These are phyloP conservation scores for Montipora cactus DNA, from an alignment of 64 coral and sea anemone genomes.

Conservation along the genomic window DNA sequence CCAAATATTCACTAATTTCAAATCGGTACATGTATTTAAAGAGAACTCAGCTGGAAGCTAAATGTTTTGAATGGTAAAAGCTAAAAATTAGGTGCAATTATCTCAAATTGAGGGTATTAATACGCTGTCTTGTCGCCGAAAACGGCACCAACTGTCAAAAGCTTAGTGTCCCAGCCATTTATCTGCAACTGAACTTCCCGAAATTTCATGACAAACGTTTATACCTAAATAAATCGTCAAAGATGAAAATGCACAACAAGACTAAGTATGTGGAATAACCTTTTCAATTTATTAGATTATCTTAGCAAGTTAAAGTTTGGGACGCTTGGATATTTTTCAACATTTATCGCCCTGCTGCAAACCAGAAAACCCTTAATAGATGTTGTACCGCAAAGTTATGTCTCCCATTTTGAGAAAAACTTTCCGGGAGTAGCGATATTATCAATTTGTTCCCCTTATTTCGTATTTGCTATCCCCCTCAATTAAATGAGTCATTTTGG, in stretches of 20 bases:
- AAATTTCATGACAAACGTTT: too few species aligned
- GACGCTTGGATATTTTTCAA: background rate
- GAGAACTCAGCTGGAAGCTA: constrained; percentile 22
- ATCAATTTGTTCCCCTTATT: background rate
- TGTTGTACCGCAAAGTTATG: background rate
- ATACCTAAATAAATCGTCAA: too few species aligned
- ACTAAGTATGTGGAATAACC: too few species aligned
- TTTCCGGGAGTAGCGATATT: background rate
- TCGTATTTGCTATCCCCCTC: background rate
- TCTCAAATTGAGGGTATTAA: background rate
- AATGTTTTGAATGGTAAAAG: background rate
- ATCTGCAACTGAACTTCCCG: too few species aligned
- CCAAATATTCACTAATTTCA: background rate
- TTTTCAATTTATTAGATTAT: too few species aligned
- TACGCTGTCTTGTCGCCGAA: too few species aligned
- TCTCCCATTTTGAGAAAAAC: background rate
- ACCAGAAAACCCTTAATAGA: background rate
- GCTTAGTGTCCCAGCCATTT: too few species aligned
- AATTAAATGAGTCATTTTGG: background rate
- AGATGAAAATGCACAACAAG: too few species aligned
- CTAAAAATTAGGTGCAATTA: constrained; percentile 11
- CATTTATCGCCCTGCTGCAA: background rate
- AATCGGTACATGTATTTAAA: background rate
- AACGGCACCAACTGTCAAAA: too few species aligned
- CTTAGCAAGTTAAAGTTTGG: background rate